Evolutionary conservation across 2,888 invertebrate genomes (phyloP).

Genomic region (Asteroscopus sphinx): DNA sequence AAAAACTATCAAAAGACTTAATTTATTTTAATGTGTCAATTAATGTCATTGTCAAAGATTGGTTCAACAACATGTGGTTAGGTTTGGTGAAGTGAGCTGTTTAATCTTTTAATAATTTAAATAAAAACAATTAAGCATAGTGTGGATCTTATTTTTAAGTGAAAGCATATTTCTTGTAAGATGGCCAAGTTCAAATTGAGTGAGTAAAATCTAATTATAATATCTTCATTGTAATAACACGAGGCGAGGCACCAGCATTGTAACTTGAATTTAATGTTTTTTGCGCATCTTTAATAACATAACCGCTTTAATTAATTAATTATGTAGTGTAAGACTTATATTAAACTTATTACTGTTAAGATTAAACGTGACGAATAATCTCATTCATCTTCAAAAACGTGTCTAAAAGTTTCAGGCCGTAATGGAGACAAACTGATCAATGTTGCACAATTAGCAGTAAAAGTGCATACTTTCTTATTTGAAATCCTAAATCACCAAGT

Average conservation of each 20-base stretch:
- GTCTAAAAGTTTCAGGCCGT: no score
- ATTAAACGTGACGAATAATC: no score
- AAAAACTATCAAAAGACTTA: no score
- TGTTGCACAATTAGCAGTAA: no score
- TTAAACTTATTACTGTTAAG: no score
- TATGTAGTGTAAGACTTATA: no score
- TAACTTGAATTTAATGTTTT: background rate
- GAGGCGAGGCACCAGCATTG: background rate
- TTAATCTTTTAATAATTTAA: background rate
- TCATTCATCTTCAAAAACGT: no score
- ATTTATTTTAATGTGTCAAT: no score
- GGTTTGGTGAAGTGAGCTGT: constrained; percentile 7
- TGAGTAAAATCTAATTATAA: constrained; percentile 64
- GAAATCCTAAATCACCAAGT: no score
- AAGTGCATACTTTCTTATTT: no score
- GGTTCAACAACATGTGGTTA: constrained; percentile 26
- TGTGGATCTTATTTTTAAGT: constrained; percentile 16
- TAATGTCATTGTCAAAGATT: constrained; percentile 6
- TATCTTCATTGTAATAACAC: constrained; percentile 1
- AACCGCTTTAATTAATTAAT: no score
- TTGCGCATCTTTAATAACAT: background rate
- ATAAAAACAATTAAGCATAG: background rate
- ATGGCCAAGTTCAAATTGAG: constrained; percentile 85
- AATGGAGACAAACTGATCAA: no score
- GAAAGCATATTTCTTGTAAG: constrained; percentile 5